Evolutionary conservation across 1,140 invertebrate species (phyloP).

Genomic region (Zaprionus ghesquierei): DNA sequence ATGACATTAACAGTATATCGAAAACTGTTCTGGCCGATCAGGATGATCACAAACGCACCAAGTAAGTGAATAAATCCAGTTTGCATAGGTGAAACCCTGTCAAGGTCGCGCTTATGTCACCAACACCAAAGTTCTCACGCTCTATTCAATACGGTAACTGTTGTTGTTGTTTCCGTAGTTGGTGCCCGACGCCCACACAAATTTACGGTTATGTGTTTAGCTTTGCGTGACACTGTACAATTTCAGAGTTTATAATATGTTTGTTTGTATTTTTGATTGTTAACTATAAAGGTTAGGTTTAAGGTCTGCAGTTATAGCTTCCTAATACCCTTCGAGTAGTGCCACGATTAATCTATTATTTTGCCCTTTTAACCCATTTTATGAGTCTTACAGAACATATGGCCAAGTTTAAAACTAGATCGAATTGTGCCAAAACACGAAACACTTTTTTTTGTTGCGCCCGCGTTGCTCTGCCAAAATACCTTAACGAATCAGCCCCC

Average conservation of each 20-base stretch:
- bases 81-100: not conserved
- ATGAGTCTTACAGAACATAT: conserved; percentile 24
- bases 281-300: not conserved
- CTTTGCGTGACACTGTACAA: not conserved
- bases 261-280: not conserved
- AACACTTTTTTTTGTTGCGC: conserved; percentile 40
- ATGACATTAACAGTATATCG: conserved; percentile 39
- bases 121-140: conserved; percentile 17
- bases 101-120: conserved; percentile 69
- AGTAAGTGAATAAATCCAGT: not conserved
- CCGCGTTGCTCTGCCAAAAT: conserved; percentile 43
- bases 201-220: not conserved
- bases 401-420: conserved; percentile 23
- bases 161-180: conserved; percentile 4
- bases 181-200: not conserved
- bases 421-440: conserved; percentile 41
- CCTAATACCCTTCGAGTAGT: too few species aligned
- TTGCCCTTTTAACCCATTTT: not conserved
- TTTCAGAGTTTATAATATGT: not conserved
- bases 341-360: not conserved
- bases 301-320: not conserved
- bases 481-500: conserved; percentile 17
- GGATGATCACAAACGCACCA: conserved; percentile 5
- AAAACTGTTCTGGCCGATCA: conserved; percentile 4
- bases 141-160: not conserved